Evolutionary conservation across 1,140 invertebrate genomes (phyloP).

Genomic region (Tigriopus japonicus): DNA sequence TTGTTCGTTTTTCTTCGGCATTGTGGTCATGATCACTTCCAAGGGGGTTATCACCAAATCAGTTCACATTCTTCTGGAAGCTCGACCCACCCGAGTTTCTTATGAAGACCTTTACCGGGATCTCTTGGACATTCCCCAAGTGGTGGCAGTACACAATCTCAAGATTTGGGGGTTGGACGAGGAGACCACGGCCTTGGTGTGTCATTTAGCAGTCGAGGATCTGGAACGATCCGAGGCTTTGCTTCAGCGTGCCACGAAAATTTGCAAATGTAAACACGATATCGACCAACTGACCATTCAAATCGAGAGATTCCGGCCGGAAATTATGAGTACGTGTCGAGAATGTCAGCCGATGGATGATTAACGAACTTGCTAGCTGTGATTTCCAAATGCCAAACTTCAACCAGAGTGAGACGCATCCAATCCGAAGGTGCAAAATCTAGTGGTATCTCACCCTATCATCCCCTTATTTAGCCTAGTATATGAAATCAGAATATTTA

Average conservation of each 20-base stretch:
- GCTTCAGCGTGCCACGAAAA: not conserved
- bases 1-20: constrained; percentile 69
- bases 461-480: too few species aligned
- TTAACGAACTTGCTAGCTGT: not conserved
- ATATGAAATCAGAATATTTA: too few species aligned
- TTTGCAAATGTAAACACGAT: not conserved
- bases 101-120: constrained; percentile 27
- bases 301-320: not conserved
- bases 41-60: constrained; percentile 51
- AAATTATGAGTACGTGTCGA: not conserved
- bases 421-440: too few species aligned
- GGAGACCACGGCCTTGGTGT: constrained; percentile 44
- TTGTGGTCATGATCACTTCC: constrained; percentile 60
- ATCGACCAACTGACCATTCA: not conserved
- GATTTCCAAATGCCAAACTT: too few species aligned
- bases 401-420: too few species aligned
- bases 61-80: constrained; percentile 54
- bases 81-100: constrained; percentile 40
- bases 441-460: too few species aligned
- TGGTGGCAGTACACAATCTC: constrained; percentile 53
- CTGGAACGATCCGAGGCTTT: not conserved
- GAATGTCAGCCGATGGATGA: not conserved
- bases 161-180: constrained; percentile 60
- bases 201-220: constrained; percentile 52
- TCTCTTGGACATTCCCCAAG: constrained; percentile 38